Base-by-base conservation (phyloP, 2,113 vertebrate genomes). In the Hypocryptadius cinnamomeus region DNA sequence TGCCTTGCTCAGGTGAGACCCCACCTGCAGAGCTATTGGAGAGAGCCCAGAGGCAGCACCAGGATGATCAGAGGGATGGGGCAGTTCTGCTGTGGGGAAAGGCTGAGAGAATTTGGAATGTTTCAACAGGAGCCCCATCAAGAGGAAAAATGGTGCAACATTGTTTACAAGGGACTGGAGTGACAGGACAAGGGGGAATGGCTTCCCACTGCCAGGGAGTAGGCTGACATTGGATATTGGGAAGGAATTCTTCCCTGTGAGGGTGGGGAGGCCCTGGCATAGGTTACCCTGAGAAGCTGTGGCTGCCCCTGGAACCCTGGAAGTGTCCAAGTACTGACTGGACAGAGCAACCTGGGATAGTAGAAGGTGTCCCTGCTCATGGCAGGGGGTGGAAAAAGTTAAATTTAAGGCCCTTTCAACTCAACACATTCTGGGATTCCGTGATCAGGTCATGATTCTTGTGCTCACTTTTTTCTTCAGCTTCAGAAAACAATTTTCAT, bases 291-390 rank as follows among this genome's bases (percentile, higher is more conserved):
- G 17, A 48, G 54, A 27, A 61, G 10, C n/a, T 82, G 63, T 61
- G 79, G 25, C 54, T 61, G n/a, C n/a, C 40, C 54, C 40, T n/a
- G 54, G 54, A 76, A 42, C 54, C 17, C 79, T 69, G 54, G 3
- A 3, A 69, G 18, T 28, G 31, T 33, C 1, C 35, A 31, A 61
- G 40, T 3, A 6, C 63, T 5, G 54, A n/a, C 0, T 61, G 54
- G 24, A 53, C 0, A 1, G 45, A 47, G 25, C 30, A 54, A 2
- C 10, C 31, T 48, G 48, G 18, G 5, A 5, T 48, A 23, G 25
- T 42, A 63, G 25, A 27, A 53, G 18, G 48, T 33, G 25, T 61
- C n/a, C 51, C 37, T 73, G 44, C 10, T 37, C 19, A 12, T 17
- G 15, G 35, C 40, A 89, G 18, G 27, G 15, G 17, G 9, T 54